phyloP scores from a whole-genome alignment of 2,888 invertebrate species.

The Gortyna flavago region DNA sequence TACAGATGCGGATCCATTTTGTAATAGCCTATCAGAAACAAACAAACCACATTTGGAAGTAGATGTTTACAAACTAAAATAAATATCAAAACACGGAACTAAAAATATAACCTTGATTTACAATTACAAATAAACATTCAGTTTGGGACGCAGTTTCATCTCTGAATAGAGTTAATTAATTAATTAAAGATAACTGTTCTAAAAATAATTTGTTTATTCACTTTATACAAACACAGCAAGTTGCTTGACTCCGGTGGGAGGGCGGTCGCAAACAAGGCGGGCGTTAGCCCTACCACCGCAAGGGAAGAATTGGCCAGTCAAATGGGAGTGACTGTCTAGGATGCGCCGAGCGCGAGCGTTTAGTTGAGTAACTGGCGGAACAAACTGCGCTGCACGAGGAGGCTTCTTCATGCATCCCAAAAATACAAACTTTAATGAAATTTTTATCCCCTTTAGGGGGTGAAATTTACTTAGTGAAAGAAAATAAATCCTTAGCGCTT shows the following conservation, averaged over 20 bases:
- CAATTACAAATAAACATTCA: conserved; percentile 2
- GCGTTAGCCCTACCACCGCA: too few species aligned
- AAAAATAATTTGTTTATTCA: conserved; percentile 36
- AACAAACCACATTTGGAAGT: neutral
- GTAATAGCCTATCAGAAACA: neutral
- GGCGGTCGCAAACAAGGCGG: too few species aligned
- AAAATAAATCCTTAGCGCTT: too few species aligned
- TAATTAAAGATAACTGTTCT: too few species aligned
- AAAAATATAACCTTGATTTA: conserved; percentile 6
- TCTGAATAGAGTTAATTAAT: conserved; percentile 28
- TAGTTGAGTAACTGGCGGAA: too few species aligned
- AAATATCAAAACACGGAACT: neutral
- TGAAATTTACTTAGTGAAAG: neutral
- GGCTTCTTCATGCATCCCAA: too few species aligned
- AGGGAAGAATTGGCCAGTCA: too few species aligned
- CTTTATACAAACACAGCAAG: conserved; percentile 16
- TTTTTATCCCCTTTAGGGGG: neutral
- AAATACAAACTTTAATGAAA: neutral
- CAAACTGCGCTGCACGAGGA: too few species aligned
- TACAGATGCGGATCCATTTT: neutral
- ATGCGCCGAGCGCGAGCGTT: too few species aligned
- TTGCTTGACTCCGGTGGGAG: too few species aligned
- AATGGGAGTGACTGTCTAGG: too few species aligned
- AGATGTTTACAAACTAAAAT: neutral
- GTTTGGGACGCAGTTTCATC: conserved; percentile 5